Conservation (phyloP, 1,140 invertebrate genomes). For the Orchesella cincta region DNA sequence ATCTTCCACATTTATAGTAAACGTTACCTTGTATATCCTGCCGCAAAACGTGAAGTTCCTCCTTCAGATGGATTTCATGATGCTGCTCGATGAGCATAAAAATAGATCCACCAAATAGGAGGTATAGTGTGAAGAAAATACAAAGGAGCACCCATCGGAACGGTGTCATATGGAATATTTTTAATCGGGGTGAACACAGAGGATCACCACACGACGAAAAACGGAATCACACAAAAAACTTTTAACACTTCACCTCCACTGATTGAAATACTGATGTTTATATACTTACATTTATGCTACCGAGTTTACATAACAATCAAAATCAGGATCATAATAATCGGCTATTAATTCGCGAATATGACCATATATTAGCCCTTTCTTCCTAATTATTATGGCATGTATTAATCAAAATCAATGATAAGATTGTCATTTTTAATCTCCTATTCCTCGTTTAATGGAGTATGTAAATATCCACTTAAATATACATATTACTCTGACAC, state of each 20-base stretch:
- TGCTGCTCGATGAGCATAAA: slow-evolving; percentile 49
- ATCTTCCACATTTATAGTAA: neutral
- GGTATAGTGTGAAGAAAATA: slow-evolving; percentile 40
- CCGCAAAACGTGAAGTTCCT: slow-evolving; percentile 38
- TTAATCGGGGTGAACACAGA: neutral
- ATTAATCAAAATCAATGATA: too few relatives aligned
- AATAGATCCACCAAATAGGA: slow-evolving; percentile 41
- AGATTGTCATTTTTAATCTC: too few relatives aligned
- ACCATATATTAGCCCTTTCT: too few relatives aligned
- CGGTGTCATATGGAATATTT: slow-evolving; percentile 37
- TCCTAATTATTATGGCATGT: too few relatives aligned
- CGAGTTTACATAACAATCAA: too few relatives aligned
- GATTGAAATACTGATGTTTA: slow-evolving; percentile 1
- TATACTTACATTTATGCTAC: neutral
- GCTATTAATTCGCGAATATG: too few relatives aligned
- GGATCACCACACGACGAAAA: neutral
- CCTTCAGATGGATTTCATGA: slow-evolving; percentile 42
- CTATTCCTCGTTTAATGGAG: too few relatives aligned
- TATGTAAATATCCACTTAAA: too few relatives aligned
- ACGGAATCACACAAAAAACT: neutral
- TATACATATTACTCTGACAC: too few relatives aligned
- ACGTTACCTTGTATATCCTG: slow-evolving; percentile 45
- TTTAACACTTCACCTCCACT: neutral
- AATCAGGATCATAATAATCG: too few relatives aligned
- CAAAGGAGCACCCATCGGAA: slow-evolving; percentile 45